phyloP scores from a whole-genome alignment of 2,113 vertebrate genomes.

The Odontesthes bonariensis region DNA sequence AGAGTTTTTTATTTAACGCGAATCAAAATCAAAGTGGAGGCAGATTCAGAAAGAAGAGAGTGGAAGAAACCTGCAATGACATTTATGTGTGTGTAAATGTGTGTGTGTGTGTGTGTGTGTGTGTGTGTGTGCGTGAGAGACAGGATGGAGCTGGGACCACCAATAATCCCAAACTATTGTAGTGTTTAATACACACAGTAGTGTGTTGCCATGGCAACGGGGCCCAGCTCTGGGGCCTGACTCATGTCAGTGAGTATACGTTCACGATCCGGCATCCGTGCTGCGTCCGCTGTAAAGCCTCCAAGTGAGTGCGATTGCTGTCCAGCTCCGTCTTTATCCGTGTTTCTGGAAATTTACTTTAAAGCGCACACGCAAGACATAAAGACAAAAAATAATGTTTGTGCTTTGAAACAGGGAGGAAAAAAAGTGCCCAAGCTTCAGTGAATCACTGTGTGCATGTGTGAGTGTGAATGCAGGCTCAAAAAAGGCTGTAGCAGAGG shows the following conservation, averaged over 20 bases:
- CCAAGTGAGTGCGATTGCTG: slow-evolving; percentile 17
- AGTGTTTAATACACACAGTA: slow-evolving; percentile 83
- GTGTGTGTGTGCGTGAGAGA: background rate
- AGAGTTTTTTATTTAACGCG: slow-evolving; percentile 8
- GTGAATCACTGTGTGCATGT: slow-evolving; percentile 46
- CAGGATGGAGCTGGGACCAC: slow-evolving; percentile 41
- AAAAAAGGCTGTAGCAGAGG: slow-evolving; percentile 72
- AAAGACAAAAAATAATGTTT: slow-evolving; percentile 35
- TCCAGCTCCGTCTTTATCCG: slow-evolving; percentile 26
- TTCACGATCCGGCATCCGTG: slow-evolving; percentile 27
- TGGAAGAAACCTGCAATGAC: slow-evolving; percentile 17
- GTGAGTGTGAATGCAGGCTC: slow-evolving; percentile 49
- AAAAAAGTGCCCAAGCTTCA: slow-evolving; percentile 60
- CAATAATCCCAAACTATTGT: slow-evolving; percentile 73
- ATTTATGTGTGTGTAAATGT: slow-evolving; percentile 10
- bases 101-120: background rate
- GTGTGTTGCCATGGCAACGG: slow-evolving; percentile 86
- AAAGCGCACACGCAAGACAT: slow-evolving; percentile 3
- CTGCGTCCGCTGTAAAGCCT: slow-evolving; percentile 6
- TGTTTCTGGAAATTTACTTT: slow-evolving; percentile 44
- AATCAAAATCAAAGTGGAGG: background rate
- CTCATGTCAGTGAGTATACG: slow-evolving; percentile 64
- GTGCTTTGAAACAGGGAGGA: slow-evolving; percentile 43
- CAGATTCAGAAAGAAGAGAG: slow-evolving; percentile 28
- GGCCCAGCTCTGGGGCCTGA: slow-evolving; percentile 79